Conservation (phyloP, 1,140 invertebrate genomes). For the Scylla paramamosain region DNA sequence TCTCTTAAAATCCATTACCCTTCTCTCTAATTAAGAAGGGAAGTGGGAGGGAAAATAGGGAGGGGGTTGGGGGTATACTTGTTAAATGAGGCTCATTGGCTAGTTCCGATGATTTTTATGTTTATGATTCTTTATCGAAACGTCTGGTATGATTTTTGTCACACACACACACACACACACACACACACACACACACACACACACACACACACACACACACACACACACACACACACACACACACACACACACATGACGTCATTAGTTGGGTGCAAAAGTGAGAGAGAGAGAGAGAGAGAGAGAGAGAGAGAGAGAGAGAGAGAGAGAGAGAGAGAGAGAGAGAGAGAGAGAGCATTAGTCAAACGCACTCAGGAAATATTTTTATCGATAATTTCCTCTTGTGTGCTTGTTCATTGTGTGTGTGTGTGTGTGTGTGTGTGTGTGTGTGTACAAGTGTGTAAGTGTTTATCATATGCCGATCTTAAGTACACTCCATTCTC, state of each 20-base stretch:
- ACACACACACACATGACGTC: background rate
- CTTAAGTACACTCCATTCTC: too few species aligned
- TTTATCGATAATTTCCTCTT: background rate
- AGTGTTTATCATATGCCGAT: too few species aligned
- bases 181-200: conserved; percentile 46
- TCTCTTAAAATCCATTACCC: too few species aligned
- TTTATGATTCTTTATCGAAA: background rate
- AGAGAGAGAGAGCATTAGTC: background rate
- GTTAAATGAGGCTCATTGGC: background rate
- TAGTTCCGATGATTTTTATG: background rate
- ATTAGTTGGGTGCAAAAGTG: background rate
- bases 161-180: background rate
- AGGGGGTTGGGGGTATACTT: too few species aligned
- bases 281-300: conserved; percentile 29
- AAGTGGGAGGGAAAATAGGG: too few species aligned
- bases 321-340: conserved; percentile 29
- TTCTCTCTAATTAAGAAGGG: too few species aligned
- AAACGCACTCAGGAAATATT: background rate
- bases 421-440: conserved; percentile 1
- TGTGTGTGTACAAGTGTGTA: background rate
- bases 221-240: conserved; percentile 47
- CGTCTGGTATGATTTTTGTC: conserved; percentile 10
- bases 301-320: conserved; percentile 25
- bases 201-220: background rate
- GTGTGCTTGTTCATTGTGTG: background rate